Conservation (phyloP, 2,113 vertebrate genomes). For the Peromyscus maniculatus region DNA sequence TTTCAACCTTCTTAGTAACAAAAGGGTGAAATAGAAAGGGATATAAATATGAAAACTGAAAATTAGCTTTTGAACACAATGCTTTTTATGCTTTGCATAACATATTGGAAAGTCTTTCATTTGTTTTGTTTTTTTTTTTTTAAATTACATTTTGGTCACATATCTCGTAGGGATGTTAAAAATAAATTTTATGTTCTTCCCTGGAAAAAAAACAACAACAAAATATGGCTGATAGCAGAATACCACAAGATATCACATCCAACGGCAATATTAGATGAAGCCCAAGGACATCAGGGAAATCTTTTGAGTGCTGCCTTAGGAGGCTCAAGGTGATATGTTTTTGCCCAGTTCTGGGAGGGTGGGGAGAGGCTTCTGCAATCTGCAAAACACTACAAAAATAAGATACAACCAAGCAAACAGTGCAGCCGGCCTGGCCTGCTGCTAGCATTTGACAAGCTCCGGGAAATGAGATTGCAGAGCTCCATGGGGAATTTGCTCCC, state of each 20-base stretch:
- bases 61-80: slow-evolving; percentile 40
- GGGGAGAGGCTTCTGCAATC: not conserved
- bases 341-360: not conserved
- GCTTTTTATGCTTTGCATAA: slow-evolving; percentile 26
- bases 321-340: slow-evolving; percentile 63
- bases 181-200: slow-evolving; percentile 70
- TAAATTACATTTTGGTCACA: slow-evolving; percentile 67
- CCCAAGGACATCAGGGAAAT: slow-evolving; percentile 42
- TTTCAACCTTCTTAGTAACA: slow-evolving; percentile 61
- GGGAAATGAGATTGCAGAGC: slow-evolving; percentile 72
- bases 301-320: slow-evolving; percentile 44
- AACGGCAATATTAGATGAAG: not conserved
- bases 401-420: slow-evolving; percentile 43
- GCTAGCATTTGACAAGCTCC: slow-evolving; percentile 69
- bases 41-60: slow-evolving; percentile 33
- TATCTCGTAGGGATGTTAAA: slow-evolving; percentile 70
- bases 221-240: slow-evolving; percentile 30
- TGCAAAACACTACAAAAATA: slow-evolving; percentile 64
- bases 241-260: not conserved
- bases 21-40: slow-evolving; percentile 30
- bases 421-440: slow-evolving; percentile 55
- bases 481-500: slow-evolving; percentile 51
- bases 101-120: slow-evolving; percentile 47
- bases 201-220: slow-evolving; percentile 17
- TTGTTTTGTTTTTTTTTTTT: slow-evolving; percentile 64